A percentile compares a stretch with the other conserved stretches of the same genome.
These are phyloP conservation scores for Leucoraja ocellata DNA, from an alignment of 2,797 vertebrate genomes.

Conservation along the genomic window DNA sequence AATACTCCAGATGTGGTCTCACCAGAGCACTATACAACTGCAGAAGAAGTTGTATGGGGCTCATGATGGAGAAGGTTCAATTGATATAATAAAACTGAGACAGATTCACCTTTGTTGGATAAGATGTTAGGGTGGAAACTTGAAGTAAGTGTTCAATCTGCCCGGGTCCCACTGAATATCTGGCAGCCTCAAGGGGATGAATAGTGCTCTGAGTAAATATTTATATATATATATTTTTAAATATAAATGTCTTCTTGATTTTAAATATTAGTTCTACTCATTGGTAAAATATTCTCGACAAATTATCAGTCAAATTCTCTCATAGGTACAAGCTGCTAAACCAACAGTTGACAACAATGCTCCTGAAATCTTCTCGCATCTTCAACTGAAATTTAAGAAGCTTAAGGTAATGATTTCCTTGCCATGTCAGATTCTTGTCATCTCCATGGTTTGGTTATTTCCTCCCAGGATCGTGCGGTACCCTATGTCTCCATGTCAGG, in stretches of 20 bases:
- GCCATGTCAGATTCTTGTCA: not conserved
- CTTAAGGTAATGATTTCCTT: conserved; percentile 53
- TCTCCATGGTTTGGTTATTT: not conserved
- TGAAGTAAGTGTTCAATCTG: not conserved
- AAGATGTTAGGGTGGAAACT: not conserved
- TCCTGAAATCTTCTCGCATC: conserved; percentile 54
- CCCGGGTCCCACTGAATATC: not conserved
- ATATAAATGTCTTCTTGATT: not conserved
- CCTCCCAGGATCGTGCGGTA: not conserved
- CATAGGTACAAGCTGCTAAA: conserved; percentile 62
- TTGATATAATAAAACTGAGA: not conserved
- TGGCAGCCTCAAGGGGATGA: not conserved
- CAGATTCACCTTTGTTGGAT: not conserved
- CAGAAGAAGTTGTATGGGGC: no score
- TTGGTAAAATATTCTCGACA: not conserved
- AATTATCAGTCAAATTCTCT: not conserved
- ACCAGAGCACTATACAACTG: no score
- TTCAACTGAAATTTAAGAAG: conserved; percentile 60
- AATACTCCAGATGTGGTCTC: no score
- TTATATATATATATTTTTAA: no score
- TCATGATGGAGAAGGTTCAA: no score
- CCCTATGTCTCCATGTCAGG: not conserved
- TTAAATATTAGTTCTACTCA: not conserved
- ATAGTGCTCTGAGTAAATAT: not conserved
- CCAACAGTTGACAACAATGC: conserved; percentile 52